phyloP scores from a whole-genome alignment of 1,140 invertebrate genomes.

The Bombus turneri region DNA sequence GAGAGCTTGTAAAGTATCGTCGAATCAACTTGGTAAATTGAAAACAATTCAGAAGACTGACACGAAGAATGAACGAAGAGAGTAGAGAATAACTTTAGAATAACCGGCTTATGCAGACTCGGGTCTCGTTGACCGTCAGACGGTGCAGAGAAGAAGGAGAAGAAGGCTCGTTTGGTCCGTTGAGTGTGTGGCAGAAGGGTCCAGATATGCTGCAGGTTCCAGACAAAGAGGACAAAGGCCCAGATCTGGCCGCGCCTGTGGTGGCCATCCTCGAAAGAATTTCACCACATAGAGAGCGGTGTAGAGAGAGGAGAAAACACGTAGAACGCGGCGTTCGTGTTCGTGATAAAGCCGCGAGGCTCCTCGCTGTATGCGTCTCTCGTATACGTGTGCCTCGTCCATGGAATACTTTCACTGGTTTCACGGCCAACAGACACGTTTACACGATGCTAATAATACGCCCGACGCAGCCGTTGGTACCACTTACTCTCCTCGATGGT shows the following conservation, averaged over 20 bases:
- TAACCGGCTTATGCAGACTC: background rate
- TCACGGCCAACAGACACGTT: slow-evolving; percentile 80
- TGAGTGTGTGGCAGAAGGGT: slow-evolving; percentile 45
- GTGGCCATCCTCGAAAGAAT: slow-evolving; percentile 54
- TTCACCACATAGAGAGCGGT: slow-evolving; percentile 27
- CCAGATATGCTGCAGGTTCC: slow-evolving; percentile 48
- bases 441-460: slow-evolving; percentile 79
- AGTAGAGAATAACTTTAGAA: background rate
- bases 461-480: slow-evolving; percentile 50
- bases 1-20: background rate
- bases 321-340: slow-evolving; percentile 41
- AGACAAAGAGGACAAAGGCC: slow-evolving; percentile 73
- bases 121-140: background rate
- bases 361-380: slow-evolving; percentile 59
- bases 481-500: slow-evolving; percentile 44
- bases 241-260: slow-evolving; percentile 63
- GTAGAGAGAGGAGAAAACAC: slow-evolving; percentile 35
- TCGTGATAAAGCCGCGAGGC: slow-evolving; percentile 29
- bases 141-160: no score
- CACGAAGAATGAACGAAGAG: background rate
- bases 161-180: background rate
- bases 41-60: background rate
- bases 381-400: slow-evolving; percentile 58
- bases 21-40: background rate
- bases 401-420: slow-evolving; percentile 81